phyloP scores from a whole-genome alignment of 2,888 invertebrate genomes.

The Metacarcinus magister region DNA sequence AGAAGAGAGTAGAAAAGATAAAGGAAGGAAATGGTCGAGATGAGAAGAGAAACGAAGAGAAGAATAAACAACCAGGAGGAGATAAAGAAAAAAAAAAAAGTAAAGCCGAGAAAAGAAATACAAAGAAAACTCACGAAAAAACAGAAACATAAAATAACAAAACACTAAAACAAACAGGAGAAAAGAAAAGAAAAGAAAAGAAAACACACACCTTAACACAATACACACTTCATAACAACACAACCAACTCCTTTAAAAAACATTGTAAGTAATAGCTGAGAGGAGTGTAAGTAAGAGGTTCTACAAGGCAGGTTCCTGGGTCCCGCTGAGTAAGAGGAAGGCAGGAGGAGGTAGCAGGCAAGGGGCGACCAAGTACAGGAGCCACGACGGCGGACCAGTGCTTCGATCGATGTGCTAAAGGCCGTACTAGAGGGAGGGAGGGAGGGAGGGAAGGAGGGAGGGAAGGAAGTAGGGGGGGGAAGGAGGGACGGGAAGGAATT shows the following conservation, averaged over 20 bases:
- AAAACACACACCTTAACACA: no score
- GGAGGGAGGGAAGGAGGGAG: background rate
- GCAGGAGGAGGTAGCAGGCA: background rate
- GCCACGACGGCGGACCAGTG: background rate
- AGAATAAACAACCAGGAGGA: no score
- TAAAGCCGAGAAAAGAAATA: no score
- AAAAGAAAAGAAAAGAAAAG: no score
- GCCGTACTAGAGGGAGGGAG: slow-evolving; percentile 43
- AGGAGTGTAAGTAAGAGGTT: background rate
- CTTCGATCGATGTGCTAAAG: background rate
- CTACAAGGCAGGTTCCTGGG: no score
- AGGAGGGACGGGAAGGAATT: background rate
- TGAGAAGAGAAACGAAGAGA: no score
- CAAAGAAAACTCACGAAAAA: no score
- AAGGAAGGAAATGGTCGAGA: background rate
- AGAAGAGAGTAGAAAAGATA: background rate
- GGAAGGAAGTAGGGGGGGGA: background rate
- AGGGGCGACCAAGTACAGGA: background rate
- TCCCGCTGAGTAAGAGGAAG: slow-evolving; percentile 13
- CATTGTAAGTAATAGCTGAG: background rate
- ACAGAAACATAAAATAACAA: no score
- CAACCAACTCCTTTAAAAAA: no score
- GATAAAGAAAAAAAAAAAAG: no score
- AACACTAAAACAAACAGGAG: no score
- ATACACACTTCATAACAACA: no score